These are phyloP conservation scores for Eutrigla gurnardus DNA, from an alignment of 2,797 vertebrate species.

Conservation along the genomic window DNA sequence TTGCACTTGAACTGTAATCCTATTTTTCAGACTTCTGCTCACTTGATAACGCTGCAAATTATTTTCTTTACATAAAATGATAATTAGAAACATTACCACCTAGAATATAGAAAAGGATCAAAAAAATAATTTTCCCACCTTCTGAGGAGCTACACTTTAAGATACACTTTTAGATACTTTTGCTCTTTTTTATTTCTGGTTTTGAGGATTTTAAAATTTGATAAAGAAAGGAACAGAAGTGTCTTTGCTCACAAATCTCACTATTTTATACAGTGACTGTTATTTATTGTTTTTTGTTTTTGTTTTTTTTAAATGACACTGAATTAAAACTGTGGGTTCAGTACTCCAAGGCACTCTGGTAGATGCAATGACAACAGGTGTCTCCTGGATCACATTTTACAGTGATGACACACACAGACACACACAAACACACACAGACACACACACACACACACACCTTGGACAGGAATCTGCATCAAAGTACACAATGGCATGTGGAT, in stretches of 20 bases:
- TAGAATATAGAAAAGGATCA: background rate
- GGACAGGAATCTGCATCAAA: constrained; percentile 40
- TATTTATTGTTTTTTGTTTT: no score
- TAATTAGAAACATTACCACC: constrained; percentile 1
- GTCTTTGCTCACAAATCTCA: background rate
- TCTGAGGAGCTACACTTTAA: background rate
- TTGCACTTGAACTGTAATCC: constrained; percentile 66
- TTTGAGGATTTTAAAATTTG: background rate
- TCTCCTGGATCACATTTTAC: background rate
- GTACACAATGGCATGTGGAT: constrained; percentile 3
- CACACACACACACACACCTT: constrained; percentile 2
- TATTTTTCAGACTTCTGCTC: constrained; percentile 52
- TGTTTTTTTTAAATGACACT: background rate
- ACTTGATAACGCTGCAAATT: constrained; percentile 13
- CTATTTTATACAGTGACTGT: background rate
- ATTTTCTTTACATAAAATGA: constrained; percentile 10
- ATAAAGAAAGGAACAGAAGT: background rate
- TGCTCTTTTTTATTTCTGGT: background rate
- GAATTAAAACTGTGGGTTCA: background rate
- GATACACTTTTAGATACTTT: background rate
- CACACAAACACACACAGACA: background rate
- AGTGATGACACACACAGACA: background rate
- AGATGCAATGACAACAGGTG: background rate
- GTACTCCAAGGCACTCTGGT: background rate
- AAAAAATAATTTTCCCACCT: background rate